A percentile compares a stretch with the other conserved stretches of the same genome.
These are phyloP conservation scores for Amphipyra berbera DNA, from an alignment of 2,888 invertebrate genomes.

Conservation along the genomic window DNA sequence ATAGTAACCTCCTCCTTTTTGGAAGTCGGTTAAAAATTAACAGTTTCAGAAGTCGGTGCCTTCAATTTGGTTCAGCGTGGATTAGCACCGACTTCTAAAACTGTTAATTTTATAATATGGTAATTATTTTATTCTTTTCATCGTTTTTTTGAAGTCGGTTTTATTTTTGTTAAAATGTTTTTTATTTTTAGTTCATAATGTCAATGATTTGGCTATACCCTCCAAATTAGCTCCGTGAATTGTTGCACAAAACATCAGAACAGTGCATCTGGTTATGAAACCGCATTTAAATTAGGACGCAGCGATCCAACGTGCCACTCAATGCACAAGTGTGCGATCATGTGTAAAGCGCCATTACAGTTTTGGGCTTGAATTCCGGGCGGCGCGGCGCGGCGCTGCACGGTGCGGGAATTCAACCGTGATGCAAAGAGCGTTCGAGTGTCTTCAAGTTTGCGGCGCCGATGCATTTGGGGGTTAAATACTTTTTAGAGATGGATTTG, in stretches of 20 bases:
- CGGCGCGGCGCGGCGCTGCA: background rate
- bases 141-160: no score
- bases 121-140: no score
- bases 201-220: no score
- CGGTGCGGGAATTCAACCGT: constrained; percentile 36
- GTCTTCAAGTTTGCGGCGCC: constrained; percentile 33
- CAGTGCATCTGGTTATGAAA: constrained; percentile 65
- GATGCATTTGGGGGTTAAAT: constrained; percentile 37
- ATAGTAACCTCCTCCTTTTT: no score
- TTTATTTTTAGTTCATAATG: no score
- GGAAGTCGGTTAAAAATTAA: no score
- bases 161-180: no score
- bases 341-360: constrained; percentile 40
- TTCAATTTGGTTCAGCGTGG: no score
- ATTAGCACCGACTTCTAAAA: no score
- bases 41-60: no score
- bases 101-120: no score
- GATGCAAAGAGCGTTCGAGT: constrained; percentile 29
- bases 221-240: background rate
- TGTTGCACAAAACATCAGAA: background rate
- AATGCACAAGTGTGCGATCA: constrained; percentile 45
- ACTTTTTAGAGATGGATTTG: constrained; percentile 13
- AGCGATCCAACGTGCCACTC: constrained; percentile 67
- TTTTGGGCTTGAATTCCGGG: constrained; percentile 40
- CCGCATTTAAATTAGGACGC: constrained; percentile 76